Conservation (phyloP, 92 coral and sea anemone species). For the Siderastrea siderea region DNA sequence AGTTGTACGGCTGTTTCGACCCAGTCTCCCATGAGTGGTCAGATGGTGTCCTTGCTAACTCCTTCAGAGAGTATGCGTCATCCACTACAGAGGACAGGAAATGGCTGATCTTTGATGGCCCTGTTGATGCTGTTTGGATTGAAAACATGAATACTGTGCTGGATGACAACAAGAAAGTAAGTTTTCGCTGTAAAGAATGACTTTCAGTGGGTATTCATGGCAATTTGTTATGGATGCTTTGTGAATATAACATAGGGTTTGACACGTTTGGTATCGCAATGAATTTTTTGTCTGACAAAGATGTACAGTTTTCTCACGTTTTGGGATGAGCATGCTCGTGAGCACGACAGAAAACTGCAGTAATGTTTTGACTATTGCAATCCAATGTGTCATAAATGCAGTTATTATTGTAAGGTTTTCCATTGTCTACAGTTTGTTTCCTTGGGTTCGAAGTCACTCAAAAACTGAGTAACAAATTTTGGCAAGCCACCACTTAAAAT, state of each 20-base stretch:
- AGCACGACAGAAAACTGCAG: no score
- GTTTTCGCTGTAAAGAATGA: neutral
- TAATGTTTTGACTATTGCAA: no score
- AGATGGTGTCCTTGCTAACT: constrained; percentile 96
- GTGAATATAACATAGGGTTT: no score
- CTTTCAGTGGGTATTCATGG: neutral
- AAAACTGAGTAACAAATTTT: no score
- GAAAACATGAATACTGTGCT: constrained; percentile 99
- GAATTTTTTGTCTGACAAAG: no score
- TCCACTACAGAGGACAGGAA: constrained; percentile 94
- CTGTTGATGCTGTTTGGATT: constrained; percentile 99
- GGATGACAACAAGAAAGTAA: constrained; percentile 96
- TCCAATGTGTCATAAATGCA: no score
- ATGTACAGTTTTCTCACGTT: no score
- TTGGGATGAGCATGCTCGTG: no score
- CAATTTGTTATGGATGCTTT: neutral
- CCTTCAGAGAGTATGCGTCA: constrained; percentile 95
- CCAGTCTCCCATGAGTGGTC: constrained; percentile 99
- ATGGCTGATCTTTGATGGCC: constrained; percentile 97
- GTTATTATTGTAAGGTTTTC: no score
- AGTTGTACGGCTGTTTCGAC: constrained; percentile 96
- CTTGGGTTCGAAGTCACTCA: no score
- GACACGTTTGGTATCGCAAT: no score
- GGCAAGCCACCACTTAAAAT: neutral
- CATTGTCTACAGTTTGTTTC: no score